A percentile compares a stretch with the other conserved stretches of the same genome.
These are phyloP conservation scores for Emydoidea blandingii DNA, from an alignment of 2,797 vertebrate species.

Conservation along the genomic window DNA sequence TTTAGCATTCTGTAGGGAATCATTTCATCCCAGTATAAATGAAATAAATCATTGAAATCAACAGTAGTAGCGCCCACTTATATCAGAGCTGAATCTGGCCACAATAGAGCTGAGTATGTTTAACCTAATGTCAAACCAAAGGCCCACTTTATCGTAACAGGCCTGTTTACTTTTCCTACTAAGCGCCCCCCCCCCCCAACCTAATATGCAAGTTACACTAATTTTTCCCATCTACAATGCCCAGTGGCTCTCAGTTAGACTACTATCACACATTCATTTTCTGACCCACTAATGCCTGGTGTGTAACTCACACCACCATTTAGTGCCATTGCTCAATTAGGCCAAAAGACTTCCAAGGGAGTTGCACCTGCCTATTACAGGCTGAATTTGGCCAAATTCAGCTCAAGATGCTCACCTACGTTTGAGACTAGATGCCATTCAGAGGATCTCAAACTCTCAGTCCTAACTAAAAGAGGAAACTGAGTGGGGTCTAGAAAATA, in stretches of 20 bases:
- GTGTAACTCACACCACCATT: background rate
- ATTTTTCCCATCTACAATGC: background rate
- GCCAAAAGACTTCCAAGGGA: background rate
- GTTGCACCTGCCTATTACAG: background rate
- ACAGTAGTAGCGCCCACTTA: constrained; percentile 41
- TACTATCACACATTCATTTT: background rate
- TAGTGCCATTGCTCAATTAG: background rate
- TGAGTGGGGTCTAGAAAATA: constrained; percentile 32
- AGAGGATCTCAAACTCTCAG: constrained; percentile 32
- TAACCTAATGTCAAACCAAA: constrained; percentile 4
- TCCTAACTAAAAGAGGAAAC: constrained; percentile 11
- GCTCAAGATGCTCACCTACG: background rate
- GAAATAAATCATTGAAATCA: constrained; percentile 66
- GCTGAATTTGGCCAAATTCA: background rate
- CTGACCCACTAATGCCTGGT: background rate
- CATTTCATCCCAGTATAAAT: constrained; percentile 32
- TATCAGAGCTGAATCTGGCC: constrained; percentile 27
- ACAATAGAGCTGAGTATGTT: background rate
- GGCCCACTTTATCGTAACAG: background rate
- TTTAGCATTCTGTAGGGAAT: constrained; percentile 31
- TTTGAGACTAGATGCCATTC: background rate
- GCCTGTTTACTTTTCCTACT: background rate
- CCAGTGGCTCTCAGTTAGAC: background rate
- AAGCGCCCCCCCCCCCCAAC: background rate
- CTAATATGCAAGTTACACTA: background rate